Conservation (phyloP, 1,140 invertebrate species). For the Drosophila oshimai region DNA sequence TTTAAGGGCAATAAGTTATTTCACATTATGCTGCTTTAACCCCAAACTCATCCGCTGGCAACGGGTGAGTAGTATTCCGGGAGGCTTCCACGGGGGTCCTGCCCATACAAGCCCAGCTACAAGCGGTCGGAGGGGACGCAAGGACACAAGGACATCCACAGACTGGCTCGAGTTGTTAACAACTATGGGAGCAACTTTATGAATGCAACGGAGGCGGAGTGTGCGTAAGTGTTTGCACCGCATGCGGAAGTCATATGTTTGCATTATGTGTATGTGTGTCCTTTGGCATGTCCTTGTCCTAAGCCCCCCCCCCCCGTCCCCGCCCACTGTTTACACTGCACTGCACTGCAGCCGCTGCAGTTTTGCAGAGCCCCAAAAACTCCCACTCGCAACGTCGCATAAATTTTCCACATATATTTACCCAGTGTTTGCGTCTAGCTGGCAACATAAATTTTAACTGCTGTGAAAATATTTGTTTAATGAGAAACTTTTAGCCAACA, state of each 20-base stretch:
- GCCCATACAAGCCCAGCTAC: conserved; percentile 62
- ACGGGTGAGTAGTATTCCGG: not conserved
- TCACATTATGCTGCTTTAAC: conserved; percentile 68
- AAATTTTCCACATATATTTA: conserved; percentile 51
- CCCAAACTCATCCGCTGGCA: conserved; percentile 20
- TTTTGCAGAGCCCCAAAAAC: not conserved
- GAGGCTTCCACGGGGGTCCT: not conserved
- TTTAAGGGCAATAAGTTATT: conserved; percentile 81
- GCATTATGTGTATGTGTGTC: conserved; percentile 77
- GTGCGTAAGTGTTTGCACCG: conserved; percentile 74
- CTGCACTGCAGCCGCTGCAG: conserved; percentile 50
- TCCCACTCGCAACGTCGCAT: conserved; percentile 34
- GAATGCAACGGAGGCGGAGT: conserved; percentile 51
- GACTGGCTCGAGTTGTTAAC: conserved; percentile 74
- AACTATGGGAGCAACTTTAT: conserved; percentile 80
- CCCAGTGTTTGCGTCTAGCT: conserved; percentile 34
- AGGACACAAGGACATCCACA: conserved; percentile 40
- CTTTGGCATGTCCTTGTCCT: conserved; percentile 75
- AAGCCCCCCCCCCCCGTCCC: conserved; percentile 33
- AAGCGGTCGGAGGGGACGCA: conserved; percentile 62
- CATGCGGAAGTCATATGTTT: conserved; percentile 80
- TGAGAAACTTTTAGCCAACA: conserved; percentile 71
- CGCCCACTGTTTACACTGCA: conserved; percentile 65
- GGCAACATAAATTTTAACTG: conserved; percentile 74
- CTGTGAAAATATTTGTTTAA: conserved; percentile 81